Evolutionary conservation across 1,140 invertebrate genomes (phyloP), one percentile per base, ranked within the genome.

Genomic region (Pantala flavescens): DNA sequence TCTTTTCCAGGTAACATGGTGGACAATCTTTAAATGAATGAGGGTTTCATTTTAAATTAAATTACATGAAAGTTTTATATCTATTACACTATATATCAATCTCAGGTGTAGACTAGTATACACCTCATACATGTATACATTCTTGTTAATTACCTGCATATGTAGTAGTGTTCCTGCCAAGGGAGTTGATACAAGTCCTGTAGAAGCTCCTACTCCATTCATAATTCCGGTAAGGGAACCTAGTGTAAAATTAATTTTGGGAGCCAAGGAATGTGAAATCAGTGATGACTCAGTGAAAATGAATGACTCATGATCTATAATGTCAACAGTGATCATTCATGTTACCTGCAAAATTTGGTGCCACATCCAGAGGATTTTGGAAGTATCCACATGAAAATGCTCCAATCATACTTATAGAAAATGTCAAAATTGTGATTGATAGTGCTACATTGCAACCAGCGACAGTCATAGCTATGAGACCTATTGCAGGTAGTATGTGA

Each of bases 291-390:
- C 28, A 9, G 28, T 36, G 28, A 36, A 36, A 5, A 36, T 2
- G 28, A 36, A 36, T 36, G 9, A 36, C 9, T 36, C 9, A 36
- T 9, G n/a, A n/a, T n/a, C n/a, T n/a, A n/a, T n/a, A n/a, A n/a
- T n/a, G n/a, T n/a, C n/a, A n/a, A n/a, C n/a, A n/a, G n/a, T n/a
- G 9, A 63, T 63, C n/a, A 3, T 63, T 63, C 3, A 19, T 23
- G 73, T 28, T 79, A 79, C 84, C 83, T 23, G 93, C 93, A 83
- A 87, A 92, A 81, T 93, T 94, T 0, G 90, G 90, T 0, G 92
- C 90, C 43, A 95, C 83, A 82, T 94, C 92, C 82, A 96, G 89
- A 76, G 93, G 91, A 80, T 95, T 95, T 78, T 91, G 89, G 79
- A 93, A 85, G 82, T 88, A 95, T 0, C 93, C 93, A 73, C 93